Conservation (phyloP, 2,113 vertebrate genomes). For the Caranx ignobilis region DNA sequence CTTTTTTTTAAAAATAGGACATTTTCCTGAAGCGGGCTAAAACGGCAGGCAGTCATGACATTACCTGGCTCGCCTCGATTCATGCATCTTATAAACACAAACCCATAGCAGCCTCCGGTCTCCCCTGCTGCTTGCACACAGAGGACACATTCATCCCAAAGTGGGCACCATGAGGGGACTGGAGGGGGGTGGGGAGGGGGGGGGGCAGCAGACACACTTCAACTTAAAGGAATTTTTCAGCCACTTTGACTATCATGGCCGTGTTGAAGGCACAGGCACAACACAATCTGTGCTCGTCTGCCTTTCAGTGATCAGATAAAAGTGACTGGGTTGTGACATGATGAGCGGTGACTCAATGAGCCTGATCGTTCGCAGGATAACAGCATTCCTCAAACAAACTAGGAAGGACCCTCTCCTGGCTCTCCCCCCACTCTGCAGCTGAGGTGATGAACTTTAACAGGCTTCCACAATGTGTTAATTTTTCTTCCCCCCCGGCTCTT, state of each 20-base stretch:
- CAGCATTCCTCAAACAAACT: constrained; percentile 62
- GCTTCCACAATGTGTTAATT: constrained; percentile 13
- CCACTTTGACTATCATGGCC: constrained; percentile 54
- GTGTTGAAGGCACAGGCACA: constrained; percentile 47
- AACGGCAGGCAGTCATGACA: constrained; percentile 38
- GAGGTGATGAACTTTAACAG: constrained; percentile 58
- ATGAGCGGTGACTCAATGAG: constrained; percentile 66
- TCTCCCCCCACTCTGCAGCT: constrained; percentile 22
- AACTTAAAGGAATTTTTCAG: constrained; percentile 65
- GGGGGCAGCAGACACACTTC: constrained; percentile 54
- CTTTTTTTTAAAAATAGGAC: constrained; percentile 31
- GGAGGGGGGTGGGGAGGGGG: constrained; percentile 16
- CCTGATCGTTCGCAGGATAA: constrained; percentile 53
- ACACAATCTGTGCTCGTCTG: constrained; percentile 29
- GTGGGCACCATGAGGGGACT: constrained; percentile 70
- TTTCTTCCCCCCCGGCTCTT: background rate
- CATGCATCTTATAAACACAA: constrained; percentile 62
- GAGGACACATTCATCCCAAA: constrained; percentile 83
- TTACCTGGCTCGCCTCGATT: constrained; percentile 72
- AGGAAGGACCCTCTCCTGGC: constrained; percentile 32
- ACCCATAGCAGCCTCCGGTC: constrained; percentile 48
- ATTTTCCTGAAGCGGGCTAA: constrained; percentile 27
- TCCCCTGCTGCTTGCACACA: constrained; percentile 73
- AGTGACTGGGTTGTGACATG: constrained; percentile 65
- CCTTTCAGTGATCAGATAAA: constrained; percentile 62